Evolutionary conservation across 2,113 vertebrate species (phyloP), one percentile per base, ranked within the genome.

Genomic region (Asarcornis scutulata): DNA sequence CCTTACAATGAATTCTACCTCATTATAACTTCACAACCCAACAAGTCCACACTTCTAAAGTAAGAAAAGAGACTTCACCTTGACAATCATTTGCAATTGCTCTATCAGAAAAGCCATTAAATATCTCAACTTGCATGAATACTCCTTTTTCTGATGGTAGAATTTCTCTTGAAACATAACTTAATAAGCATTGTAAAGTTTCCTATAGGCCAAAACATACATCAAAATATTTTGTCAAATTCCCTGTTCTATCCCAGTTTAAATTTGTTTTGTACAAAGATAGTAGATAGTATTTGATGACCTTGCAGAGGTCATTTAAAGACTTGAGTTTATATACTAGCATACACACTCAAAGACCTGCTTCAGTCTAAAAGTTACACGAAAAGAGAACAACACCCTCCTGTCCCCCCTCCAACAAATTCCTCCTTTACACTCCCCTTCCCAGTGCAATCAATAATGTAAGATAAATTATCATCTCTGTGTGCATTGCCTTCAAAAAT

Each of bases 151-250:
- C 29, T 74, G 76, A 50, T 62, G 12, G 4, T 25, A 46, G 6
- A 8, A 10, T 25, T 75, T 76, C 20, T 44, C 38, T 73, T 80
- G 72, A 58, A 91, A 80, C 8, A 16, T 13, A 76, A 13, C 68
- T 82, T 75, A 87, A 18, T 64, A 67, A 71, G 9, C 27, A 42
- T 69, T 74, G 55, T 53, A 15, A 71, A 83, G 7, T 44, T 90
- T 62, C 36, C 6, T 62, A 22, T n/a, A 63, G 25, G 26, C 25
- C 14, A 73, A 86, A 89, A 38, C 18, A 72, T 17, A 17, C 5
- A 17, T 13, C 18, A 93, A 92, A 92, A 46, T 64, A 52, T 36
- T 89, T 91, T 82, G 29, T 64, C 86, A 46, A 64, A n/a, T 26
- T 60, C 8, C 5, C 25, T 46, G 6, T 76, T 93, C 17, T 82